Evolutionary conservation across 2,113 vertebrate species (phyloP), one percentile per base, ranked within the genome.

Genomic region (Gavia stellata): DNA sequence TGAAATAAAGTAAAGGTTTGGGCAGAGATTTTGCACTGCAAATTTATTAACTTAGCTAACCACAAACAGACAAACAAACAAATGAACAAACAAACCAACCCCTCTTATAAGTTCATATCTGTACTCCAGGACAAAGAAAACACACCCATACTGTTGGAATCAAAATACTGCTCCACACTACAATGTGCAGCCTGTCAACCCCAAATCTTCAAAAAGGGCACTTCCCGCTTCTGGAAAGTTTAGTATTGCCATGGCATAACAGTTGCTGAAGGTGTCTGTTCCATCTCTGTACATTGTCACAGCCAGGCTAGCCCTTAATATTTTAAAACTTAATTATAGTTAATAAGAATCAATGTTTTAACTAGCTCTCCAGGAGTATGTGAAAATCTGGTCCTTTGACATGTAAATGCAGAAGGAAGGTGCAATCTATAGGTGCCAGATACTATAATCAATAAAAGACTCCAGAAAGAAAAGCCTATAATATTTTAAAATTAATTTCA

Each of bases 401-500:
- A 72, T 8, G 5, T 23, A 72, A 80, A 77, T 1, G 0, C 15
- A 75, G 44, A 87, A 53, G 20, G 31, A 90, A 82, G 9, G 38
- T 42, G n/a, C 7, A 49, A 45, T 53, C 20, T 36, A 15, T 15
- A n/a, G n/a, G 8, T 87, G 34, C 6, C 11, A 75, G 40, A 75
- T 33, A 18, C 8, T 44, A 5, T 29, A 45, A 81, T 25, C 25
- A 70, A 20, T 74, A 59, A 34, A 7, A 47, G 10, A 12, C 3
- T 65, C 14, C 12, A 80, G 38, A 74, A 38, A 15, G 28, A 75
- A 45, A 86, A 90, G 9, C 5, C 0, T 17, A 16, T 24, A 21
- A 62, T 24, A 0, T 26, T 45, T 17, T 3, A 9, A 73, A 67
- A 44, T n/a, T n/a, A n/a, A n/a, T n/a, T n/a, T n/a, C n/a, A 4